Evolutionary conservation across 2,888 invertebrate species (phyloP).

Genomic region (Cerceris ruficornis): DNA sequence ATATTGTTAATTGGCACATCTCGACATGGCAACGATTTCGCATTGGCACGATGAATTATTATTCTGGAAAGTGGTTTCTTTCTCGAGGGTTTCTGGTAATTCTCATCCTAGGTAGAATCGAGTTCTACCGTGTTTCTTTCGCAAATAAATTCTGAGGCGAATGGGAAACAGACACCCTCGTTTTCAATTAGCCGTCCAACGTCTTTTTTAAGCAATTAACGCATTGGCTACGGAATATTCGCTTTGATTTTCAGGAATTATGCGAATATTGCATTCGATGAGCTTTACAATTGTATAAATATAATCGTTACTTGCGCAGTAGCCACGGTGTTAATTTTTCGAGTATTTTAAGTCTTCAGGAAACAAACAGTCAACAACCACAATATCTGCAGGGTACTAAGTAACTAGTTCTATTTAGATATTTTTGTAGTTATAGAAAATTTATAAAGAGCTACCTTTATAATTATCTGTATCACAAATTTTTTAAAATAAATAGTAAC

Average conservation of each 20-base stretch:
- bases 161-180: constrained; percentile 15
- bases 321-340: background rate
- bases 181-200: constrained; percentile 22
- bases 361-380: constrained; percentile 26
- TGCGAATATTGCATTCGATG: constrained; percentile 1
- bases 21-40: constrained; percentile 77
- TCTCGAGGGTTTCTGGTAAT: constrained; percentile 17
- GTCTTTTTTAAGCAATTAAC: constrained; percentile 10
- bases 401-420: too few species aligned
- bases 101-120: background rate
- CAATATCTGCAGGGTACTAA: too few species aligned
- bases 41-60: constrained; percentile 77
- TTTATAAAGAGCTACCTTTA: too few species aligned
- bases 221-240: constrained; percentile 11
- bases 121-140: background rate
- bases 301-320: background rate
- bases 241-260: constrained; percentile 15
- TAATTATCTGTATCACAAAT: too few species aligned
- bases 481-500: too few species aligned
- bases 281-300: background rate
- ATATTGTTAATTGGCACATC: constrained; percentile 78
- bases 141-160: background rate
- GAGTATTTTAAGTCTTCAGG: background rate
- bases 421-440: too few species aligned
- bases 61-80: constrained; percentile 24